Base-by-base conservation (phyloP, 2,113 vertebrate species). In the Silurus asotus region DNA sequence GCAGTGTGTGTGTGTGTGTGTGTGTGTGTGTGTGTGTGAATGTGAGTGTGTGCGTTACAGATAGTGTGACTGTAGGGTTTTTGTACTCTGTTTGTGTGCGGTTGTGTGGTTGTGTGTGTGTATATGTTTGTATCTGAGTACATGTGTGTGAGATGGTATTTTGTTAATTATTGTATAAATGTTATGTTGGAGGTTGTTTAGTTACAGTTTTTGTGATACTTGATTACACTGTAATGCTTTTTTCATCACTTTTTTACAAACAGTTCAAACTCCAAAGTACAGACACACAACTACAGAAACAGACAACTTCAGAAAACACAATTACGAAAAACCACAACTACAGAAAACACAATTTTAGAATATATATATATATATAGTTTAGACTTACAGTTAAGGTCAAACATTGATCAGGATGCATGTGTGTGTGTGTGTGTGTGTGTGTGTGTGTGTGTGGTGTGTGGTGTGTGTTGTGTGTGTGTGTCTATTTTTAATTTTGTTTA, bases 401-500 rank as follows among this genome's bases (percentile, higher is more conserved):
- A 8, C 45, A 19, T 14, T 7, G 11, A 1, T 65, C 9, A 65
- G 7, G 28, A 69, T 69, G 4, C 14, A 37, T 2, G 13, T 11
- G 3, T 67, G 2, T 67, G 64, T 67, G 64, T 67, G 64, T 69
- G 9, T 65, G 62, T 65, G n/a, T 65, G n/a, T 25, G 62, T 25
- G n/a, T 65, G 62, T 25, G 62, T 65, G 62, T 65, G 62, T 65
- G 75, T 70, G 53, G 81, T 77, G 75, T 70, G 53, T 61, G 19
- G 75, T 25, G 8, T 80, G 45, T 75, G 25, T 80, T 85, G 64
- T 80, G 75, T 85, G 48, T 82, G 37, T 61, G 78, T 72, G 84
- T 53, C 65, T 81, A 55, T 61, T 8, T 69, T 70, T 51, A n/a
- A 72, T 56, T 64, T 45, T 72, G 65, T 64, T n/a, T 79, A 28